Evolutionary conservation across 2,113 vertebrate species (phyloP).

Genomic region (Pedionomus torquatus): DNA sequence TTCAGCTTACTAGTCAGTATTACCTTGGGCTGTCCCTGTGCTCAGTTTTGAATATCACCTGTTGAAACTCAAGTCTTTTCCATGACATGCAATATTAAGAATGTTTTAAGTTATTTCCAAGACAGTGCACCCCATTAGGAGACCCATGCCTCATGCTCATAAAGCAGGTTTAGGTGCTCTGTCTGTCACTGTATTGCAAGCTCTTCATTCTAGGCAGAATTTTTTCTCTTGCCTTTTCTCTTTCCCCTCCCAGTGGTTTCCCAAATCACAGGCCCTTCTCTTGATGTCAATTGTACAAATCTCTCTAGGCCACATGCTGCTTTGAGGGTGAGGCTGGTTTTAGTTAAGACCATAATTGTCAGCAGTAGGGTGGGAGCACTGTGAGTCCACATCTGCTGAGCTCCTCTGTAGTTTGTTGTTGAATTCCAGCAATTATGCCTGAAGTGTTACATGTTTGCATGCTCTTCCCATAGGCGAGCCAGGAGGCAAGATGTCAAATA

Average conservation of each 20-base stretch:
- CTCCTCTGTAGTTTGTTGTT: constrained; percentile 20
- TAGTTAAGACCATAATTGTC: constrained; percentile 55
- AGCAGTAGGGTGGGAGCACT: constrained; percentile 18
- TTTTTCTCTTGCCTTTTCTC: background rate
- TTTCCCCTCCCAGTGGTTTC: constrained; percentile 8
- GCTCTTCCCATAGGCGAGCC: constrained; percentile 81
- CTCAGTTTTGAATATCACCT: background rate
- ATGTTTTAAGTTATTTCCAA: background rate
- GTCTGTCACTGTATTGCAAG: background rate
- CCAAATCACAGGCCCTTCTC: constrained; percentile 42
- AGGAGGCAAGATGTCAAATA: constrained; percentile 97
- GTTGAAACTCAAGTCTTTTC: background rate
- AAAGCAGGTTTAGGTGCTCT: background rate
- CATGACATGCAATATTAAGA: background rate
- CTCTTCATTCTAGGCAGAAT: background rate
- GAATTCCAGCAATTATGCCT: constrained; percentile 20
- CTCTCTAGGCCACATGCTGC: constrained; percentile 53
- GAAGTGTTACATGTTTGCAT: constrained; percentile 50
- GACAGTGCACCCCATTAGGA: background rate
- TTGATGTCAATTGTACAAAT: constrained; percentile 61
- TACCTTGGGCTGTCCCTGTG: background rate
- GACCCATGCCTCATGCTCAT: rapidly evolving
- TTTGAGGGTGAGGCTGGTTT: constrained; percentile 66
- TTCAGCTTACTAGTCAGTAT: background rate
- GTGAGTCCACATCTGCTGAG: background rate